Percentiles rank a stretch among this genome's conserved stretches.
Evolutionary conservation across 2,113 vertebrate species (phyloP).

Genomic region (Vidua chalybeata): DNA sequence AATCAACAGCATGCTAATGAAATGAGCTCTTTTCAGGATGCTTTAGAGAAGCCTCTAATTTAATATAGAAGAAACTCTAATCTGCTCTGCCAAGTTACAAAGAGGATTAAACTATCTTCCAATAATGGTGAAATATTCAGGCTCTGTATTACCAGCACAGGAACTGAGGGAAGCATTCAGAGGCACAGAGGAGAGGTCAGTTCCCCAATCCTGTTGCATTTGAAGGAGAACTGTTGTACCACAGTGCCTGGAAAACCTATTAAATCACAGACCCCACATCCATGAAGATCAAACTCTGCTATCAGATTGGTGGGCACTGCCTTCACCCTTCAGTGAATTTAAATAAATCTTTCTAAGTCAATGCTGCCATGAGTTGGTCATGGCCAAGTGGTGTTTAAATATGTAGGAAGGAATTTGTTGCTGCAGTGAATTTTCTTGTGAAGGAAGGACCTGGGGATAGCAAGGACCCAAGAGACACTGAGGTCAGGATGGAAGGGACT

Average conservation of each 20-base stretch:
- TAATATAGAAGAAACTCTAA: conserved; percentile 24
- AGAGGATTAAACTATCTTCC: conserved; percentile 11
- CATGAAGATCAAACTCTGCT: not conserved
- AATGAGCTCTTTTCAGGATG: conserved; percentile 30
- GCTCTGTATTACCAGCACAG: not conserved
- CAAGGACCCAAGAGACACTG: not conserved
- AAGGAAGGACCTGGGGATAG: not conserved
- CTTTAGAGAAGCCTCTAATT: conserved; percentile 24
- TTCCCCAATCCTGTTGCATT: not conserved
- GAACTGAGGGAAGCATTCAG: not conserved
- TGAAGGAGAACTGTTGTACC: not conserved
- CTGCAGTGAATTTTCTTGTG: not conserved
- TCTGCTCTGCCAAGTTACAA: not conserved
- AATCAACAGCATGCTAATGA: conserved; percentile 46
- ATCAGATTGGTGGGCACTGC: not conserved
- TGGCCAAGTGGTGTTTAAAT: not conserved
- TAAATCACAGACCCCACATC: not conserved
- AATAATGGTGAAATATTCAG: not conserved
- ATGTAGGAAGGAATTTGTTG: not conserved
- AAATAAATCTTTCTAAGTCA: not conserved
- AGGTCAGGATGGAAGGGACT: not conserved
- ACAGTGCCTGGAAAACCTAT: not conserved
- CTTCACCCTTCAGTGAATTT: not conserved
- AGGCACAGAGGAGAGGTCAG: not conserved
- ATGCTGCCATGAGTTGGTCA: not conserved